A percentile compares a stretch with the other conserved stretches of the same genome.
Evolutionary conservation across 2,797 vertebrate species (phyloP).

Genomic region (Stomatorhinus walkeri): DNA sequence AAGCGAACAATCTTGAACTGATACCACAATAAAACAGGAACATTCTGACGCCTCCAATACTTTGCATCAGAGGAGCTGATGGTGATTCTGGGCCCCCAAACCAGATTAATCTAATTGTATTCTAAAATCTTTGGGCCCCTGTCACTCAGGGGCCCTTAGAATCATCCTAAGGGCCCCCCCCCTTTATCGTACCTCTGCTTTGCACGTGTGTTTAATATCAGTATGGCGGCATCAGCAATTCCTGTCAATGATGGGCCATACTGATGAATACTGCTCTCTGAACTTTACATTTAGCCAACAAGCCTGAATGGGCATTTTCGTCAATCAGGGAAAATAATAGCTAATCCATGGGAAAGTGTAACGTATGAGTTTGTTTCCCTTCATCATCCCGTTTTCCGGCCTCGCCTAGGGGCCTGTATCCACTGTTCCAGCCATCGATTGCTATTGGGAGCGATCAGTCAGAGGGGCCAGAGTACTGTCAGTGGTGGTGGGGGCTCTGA

Average conservation of each 20-base stretch:
- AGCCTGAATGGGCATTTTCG: slow-evolving; percentile 69
- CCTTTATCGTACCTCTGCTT: neutral
- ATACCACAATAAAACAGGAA: neutral
- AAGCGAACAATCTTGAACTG: neutral
- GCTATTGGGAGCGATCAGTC: slow-evolving; percentile 78
- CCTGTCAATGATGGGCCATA: neutral
- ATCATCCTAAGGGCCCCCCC: neutral
- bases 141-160: neutral
- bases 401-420: slow-evolving; percentile 69
- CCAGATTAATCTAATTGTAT: neutral
- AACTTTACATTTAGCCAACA: slow-evolving; percentile 55
- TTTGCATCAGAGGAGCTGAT: neutral
- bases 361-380: slow-evolving; percentile 74
- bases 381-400: slow-evolving; percentile 73
- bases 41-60: neutral
- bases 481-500: slow-evolving; percentile 39
- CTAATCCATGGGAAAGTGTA: slow-evolving; percentile 75
- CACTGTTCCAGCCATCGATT: slow-evolving; percentile 76
- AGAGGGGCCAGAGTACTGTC: slow-evolving; percentile 68
- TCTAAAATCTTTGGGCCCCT: neutral
- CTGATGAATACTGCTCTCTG: slow-evolving; percentile 8
- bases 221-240: neutral
- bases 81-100: neutral
- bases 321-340: slow-evolving; percentile 71
- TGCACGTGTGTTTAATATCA: neutral